These are phyloP conservation scores for Mirounga angustirostris DNA, from an alignment of 2,113 vertebrate genomes.

Conservation along the genomic window DNA sequence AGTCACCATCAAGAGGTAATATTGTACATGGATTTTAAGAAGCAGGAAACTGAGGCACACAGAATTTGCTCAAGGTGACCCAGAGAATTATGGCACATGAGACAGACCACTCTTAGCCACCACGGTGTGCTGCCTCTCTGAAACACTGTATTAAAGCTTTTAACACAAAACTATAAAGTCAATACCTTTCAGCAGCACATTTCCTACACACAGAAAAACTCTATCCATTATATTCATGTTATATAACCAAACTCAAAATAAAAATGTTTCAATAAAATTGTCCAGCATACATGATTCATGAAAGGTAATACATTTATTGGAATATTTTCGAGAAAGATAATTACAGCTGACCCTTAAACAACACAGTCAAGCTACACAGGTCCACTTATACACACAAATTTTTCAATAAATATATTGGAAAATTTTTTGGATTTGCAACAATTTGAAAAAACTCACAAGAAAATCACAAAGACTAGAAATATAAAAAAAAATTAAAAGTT, in stretches of 20 bases:
- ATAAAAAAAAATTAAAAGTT: neutral
- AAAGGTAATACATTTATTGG: neutral
- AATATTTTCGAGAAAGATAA: neutral
- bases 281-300: neutral
- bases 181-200: neutral
- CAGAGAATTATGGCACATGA: rapidly evolving
- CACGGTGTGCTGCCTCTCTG: neutral
- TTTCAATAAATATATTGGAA: neutral
- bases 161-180: neutral
- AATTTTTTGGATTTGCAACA: neutral
- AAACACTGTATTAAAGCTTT: neutral
- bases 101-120: neutral
- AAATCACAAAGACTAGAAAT: neutral
- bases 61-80: neutral
- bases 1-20: no score
- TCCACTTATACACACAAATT: neutral
- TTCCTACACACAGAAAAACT: neutral
- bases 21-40: neutral
- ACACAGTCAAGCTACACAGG: neutral
- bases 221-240: neutral
- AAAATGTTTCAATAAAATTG: neutral
- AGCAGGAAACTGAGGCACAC: neutral
- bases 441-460: neutral
- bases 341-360: neutral
- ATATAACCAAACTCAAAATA: constrained; percentile 27